phyloP scores from a whole-genome alignment of 2,888 invertebrate species.

The Yponomeuta evonymella region DNA sequence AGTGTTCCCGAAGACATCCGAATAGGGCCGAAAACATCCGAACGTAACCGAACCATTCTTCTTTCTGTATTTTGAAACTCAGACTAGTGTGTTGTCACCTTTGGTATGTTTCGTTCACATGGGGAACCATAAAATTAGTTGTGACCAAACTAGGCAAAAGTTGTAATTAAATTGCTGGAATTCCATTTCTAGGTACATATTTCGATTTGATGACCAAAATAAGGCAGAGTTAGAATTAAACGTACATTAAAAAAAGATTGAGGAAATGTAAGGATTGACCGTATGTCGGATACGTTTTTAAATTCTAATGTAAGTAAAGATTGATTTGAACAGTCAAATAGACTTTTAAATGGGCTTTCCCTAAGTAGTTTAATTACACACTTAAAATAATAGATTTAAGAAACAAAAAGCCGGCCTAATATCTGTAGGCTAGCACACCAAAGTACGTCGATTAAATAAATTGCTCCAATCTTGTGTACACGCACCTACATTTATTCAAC shows the following conservation, averaged over 20 bases:
- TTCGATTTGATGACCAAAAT: constrained; percentile 3
- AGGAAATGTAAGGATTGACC: too few species aligned
- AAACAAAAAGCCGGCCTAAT: neutral
- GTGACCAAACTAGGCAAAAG: constrained; percentile 1
- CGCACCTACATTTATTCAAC: constrained; percentile 23
- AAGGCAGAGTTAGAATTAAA: neutral
- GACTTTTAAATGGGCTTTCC: neutral
- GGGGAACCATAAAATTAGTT: neutral
- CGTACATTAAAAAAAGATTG: neutral
- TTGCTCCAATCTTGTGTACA: constrained; percentile 32
- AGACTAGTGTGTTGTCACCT: neutral
- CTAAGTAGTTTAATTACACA: neutral
- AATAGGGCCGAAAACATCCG: too few species aligned
- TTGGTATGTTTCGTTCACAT: neutral
- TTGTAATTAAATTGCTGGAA: neutral
- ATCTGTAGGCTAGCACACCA: constrained; percentile 1
- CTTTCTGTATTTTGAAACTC: too few species aligned
- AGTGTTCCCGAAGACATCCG: too few species aligned
- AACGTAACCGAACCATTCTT: too few species aligned
- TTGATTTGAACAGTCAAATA: neutral
- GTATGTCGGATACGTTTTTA: too few species aligned
- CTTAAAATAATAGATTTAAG: constrained; percentile 2
- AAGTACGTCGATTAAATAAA: constrained; percentile 35
- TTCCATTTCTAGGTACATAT: neutral
- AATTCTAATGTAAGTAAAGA: neutral